A percentile compares a stretch with the other conserved stretches of the same genome.
Conservation (phyloP, 2,888 invertebrate genomes). For the Pandemis cinnamomeana region DNA sequence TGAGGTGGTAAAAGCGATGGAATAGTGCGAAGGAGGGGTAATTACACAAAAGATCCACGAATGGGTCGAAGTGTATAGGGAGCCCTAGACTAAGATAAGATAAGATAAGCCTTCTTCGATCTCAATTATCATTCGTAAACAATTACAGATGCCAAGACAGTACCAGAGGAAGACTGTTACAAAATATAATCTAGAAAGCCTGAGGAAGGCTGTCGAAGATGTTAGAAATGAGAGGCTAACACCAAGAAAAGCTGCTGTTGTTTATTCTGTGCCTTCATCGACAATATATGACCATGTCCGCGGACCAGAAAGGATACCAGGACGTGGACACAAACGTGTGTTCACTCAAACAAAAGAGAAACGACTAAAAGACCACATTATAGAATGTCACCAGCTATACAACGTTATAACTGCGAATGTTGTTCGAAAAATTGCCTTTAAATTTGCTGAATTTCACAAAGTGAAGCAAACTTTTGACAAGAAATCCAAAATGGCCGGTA, state of each 20-base stretch:
- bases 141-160: slow-evolving; percentile 3
- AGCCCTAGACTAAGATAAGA: no score
- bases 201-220: not conserved
- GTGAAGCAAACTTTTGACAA: not conserved
- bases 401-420: not conserved
- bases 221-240: not conserved
- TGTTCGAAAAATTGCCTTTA: not conserved
- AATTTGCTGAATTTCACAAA: not conserved
- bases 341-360: not conserved
- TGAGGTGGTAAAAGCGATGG: no score
- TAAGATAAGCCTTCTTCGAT: no score
- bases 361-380: slow-evolving; percentile 1
- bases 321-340: not conserved
- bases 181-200: not conserved
- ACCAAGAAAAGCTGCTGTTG: not conserved
- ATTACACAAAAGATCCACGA: no score
- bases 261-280: not conserved
- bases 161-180: not conserved
- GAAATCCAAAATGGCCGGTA: not conserved
- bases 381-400: not conserved
- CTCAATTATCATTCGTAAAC: not conserved
- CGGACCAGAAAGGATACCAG: not conserved
- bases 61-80: no score
- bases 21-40: no score
- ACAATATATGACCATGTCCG: not conserved